phyloP scores from a whole-genome alignment of 2,888 invertebrate genomes.

The Chloromyia formosa region DNA sequence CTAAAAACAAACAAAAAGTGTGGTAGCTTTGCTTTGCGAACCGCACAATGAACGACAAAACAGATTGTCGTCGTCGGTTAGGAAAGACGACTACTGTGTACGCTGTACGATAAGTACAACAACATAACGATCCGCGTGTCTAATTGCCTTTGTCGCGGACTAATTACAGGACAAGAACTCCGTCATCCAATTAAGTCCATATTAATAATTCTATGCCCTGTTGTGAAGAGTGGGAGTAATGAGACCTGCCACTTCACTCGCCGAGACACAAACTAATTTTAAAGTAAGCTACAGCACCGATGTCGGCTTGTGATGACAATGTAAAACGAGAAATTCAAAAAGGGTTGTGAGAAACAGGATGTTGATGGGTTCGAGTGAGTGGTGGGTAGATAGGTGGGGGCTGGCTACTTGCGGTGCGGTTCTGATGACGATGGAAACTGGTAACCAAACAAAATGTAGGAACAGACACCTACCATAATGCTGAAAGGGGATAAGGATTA shows the following conservation, averaged over 20 bases:
- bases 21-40: not conserved
- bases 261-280: conserved; percentile 36
- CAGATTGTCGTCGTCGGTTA: not conserved
- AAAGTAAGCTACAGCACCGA: conserved; percentile 18
- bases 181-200: conserved; percentile 36
- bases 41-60: not conserved
- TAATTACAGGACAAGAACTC: conserved; percentile 36
- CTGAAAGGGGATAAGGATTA: conserved; percentile 3
- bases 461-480: conserved; percentile 20
- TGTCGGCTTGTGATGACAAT: conserved; percentile 18
- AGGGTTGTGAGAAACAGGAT: not conserved
- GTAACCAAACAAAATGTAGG: not conserved
- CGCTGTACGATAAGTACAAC: not conserved
- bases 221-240: conserved; percentile 18
- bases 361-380: not conserved
- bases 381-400: not conserved
- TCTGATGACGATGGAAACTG: too few relatives aligned
- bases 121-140: conserved; percentile 28
- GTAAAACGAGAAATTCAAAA: conserved; percentile 21
- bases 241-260: conserved; percentile 27
- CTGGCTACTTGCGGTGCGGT: not conserved
- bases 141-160: conserved; percentile 39
- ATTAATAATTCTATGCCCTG: conserved; percentile 37
- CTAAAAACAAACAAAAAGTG: not conserved
- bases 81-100: not conserved